phyloP scores from a whole-genome alignment of 64 coral and sea anemone species.

The Trachythela sp. region DNA sequence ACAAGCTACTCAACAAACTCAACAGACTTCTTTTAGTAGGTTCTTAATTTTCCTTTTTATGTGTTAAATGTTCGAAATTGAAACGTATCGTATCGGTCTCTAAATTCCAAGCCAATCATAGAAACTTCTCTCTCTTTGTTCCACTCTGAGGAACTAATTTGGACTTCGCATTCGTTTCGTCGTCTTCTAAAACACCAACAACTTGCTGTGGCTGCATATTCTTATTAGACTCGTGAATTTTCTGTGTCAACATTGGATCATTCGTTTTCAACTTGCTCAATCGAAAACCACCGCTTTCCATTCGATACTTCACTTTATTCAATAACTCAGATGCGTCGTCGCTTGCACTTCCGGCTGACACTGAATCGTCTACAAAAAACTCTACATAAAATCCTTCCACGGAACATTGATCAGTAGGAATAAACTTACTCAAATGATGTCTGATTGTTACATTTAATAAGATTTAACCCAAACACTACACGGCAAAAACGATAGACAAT shows the following conservation, averaged over 20 bases:
- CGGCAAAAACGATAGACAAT: not conserved
- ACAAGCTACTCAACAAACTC: not conserved
- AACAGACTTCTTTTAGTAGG: not conserved
- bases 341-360: not conserved
- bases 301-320: not conserved
- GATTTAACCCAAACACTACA: too few relatives aligned
- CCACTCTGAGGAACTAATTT: not conserved
- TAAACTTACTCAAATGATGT: not conserved
- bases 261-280: not conserved
- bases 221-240: not conserved
- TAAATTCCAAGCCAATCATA: not conserved
- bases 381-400: constrained; percentile 11
- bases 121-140: not conserved
- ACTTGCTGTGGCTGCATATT: not conserved
- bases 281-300: not conserved
- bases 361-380: not conserved
- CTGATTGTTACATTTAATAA: not conserved
- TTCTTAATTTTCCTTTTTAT: not conserved
- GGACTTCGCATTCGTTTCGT: not conserved
- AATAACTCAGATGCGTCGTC: not conserved
- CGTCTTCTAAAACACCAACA: not conserved
- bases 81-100: not conserved
- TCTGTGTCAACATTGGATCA: not conserved
- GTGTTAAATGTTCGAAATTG: not conserved
- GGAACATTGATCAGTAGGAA: not conserved